A percentile compares a stretch with the other conserved stretches of the same genome.
Conservation (phyloP, 2,797 vertebrate species). For the Stomatorhinus walkeri region DNA sequence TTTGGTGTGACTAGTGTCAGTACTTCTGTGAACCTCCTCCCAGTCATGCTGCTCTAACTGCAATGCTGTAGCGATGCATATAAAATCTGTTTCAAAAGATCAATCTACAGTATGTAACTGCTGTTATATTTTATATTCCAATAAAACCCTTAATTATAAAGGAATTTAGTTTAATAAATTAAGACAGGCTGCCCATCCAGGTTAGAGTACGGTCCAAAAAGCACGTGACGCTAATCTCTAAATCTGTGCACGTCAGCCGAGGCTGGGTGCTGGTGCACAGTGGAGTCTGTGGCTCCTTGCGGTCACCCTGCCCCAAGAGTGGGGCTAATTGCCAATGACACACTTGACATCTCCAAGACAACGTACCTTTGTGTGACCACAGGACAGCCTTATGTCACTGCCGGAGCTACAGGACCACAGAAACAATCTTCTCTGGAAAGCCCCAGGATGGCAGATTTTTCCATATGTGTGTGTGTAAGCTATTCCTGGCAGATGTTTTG, state of each 20-base stretch:
- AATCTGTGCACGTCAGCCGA: slow-evolving; percentile 21
- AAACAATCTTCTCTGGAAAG: slow-evolving; percentile 34
- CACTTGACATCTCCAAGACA: slow-evolving; percentile 39
- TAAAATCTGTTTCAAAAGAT: neutral
- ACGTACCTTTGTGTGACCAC: neutral
- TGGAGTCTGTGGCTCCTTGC: slow-evolving; percentile 25
- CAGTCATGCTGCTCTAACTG: neutral
- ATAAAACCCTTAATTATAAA: neutral
- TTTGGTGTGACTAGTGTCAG: neutral
- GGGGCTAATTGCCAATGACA: slow-evolving; percentile 44
- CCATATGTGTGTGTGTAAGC: slow-evolving; percentile 28
- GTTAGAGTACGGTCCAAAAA: neutral
- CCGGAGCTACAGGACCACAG: slow-evolving; percentile 21
- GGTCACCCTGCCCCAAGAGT: slow-evolving; percentile 5
- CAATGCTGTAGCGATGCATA: neutral
- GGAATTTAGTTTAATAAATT: neutral
- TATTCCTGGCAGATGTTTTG: slow-evolving; percentile 20
- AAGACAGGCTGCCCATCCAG: neutral
- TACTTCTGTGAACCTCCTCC: neutral
- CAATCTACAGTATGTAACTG: neutral
- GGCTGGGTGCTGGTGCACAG: neutral
- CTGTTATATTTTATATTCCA: neutral
- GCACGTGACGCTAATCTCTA: neutral
- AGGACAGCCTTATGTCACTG: slow-evolving; percentile 20
- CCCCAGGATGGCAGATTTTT: slow-evolving; percentile 20